Conservation (phyloP, 2,113 vertebrate genomes). For the Silurus asotus region DNA sequence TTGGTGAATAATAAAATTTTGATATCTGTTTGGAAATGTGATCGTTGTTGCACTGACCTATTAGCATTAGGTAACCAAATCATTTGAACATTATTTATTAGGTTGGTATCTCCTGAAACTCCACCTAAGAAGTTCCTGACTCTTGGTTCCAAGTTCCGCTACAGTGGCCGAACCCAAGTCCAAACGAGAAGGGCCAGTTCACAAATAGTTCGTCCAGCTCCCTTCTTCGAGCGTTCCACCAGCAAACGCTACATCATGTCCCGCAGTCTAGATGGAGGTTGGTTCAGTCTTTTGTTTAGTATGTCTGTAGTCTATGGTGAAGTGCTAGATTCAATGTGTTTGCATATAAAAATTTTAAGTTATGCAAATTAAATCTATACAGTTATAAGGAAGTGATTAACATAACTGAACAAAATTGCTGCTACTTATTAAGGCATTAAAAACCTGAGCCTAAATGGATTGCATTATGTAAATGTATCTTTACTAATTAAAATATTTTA, state of each 20-base stretch:
- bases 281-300: conserved; percentile 38
- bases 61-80: not conserved
- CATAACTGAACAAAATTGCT: not conserved
- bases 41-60: not conserved
- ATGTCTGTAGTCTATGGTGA: not conserved
- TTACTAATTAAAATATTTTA: not conserved
- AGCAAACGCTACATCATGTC: conserved; percentile 96
- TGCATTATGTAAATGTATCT: not conserved
- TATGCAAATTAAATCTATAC: not conserved
- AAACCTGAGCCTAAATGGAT: not conserved
- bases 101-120: conserved; percentile 89
- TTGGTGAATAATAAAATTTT: not conserved
- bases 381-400: not conserved
- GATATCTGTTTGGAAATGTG: not conserved
- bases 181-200: conserved; percentile 91
- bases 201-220: conserved; percentile 88
- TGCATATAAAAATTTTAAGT: not conserved
- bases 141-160: conserved; percentile 96
- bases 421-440: not conserved
- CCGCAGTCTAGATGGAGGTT: conserved; percentile 97
- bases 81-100: conserved; percentile 56
- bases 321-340: not conserved
- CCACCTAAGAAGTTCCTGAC: conserved; percentile 93
- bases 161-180: conserved; percentile 92
- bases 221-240: conserved; percentile 88